Conservation (phyloP, 2,888 invertebrate species). For the Drosophila helvetica region DNA sequence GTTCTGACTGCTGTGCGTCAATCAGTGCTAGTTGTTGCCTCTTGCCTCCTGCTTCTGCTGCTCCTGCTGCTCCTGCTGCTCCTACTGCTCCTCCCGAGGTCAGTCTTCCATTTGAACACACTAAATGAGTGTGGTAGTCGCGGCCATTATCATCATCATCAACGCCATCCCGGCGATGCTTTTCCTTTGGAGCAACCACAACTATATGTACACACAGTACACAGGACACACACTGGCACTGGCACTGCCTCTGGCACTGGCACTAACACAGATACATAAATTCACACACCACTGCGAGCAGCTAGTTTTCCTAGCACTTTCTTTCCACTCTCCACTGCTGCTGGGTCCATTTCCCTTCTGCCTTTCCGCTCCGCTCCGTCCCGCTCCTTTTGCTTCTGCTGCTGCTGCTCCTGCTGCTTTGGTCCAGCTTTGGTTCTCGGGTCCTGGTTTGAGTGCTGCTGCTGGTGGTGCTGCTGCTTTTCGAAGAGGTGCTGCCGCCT, state of each 20-base stretch:
- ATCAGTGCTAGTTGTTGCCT: conserved; percentile 25
- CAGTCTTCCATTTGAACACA: conserved; percentile 43
- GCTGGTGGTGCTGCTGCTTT: conserved; percentile 57
- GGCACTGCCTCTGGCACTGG: conserved; percentile 15
- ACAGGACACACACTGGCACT: conserved; percentile 27
- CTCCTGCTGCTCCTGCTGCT: background rate
- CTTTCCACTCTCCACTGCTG: conserved; percentile 20
- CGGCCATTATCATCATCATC: conserved; percentile 2
- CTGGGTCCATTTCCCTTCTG: conserved; percentile 20
- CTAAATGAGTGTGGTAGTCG: conserved; percentile 20
- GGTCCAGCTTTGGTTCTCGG: background rate
- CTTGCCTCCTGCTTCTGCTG: background rate
- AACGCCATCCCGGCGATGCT: conserved; percentile 3
- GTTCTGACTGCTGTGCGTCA: conserved; percentile 39
- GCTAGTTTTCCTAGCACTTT: conserved; percentile 72
- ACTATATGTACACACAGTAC: conserved; percentile 12
- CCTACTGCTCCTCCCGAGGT: conserved; percentile 5
- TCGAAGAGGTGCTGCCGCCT: background rate
- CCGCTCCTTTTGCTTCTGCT: conserved; percentile 3
- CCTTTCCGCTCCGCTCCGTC: conserved; percentile 15
- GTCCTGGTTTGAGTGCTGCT: conserved; percentile 6
- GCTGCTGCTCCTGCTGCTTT: conserved; percentile 2
- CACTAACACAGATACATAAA: conserved; percentile 25
- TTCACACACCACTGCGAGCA: conserved; percentile 44
- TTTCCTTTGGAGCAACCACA: conserved; percentile 9